Evolutionary conservation across 2,888 invertebrate species (phyloP), one percentile per base, ranked within the genome.

Genomic region (Xylophagus ater): DNA sequence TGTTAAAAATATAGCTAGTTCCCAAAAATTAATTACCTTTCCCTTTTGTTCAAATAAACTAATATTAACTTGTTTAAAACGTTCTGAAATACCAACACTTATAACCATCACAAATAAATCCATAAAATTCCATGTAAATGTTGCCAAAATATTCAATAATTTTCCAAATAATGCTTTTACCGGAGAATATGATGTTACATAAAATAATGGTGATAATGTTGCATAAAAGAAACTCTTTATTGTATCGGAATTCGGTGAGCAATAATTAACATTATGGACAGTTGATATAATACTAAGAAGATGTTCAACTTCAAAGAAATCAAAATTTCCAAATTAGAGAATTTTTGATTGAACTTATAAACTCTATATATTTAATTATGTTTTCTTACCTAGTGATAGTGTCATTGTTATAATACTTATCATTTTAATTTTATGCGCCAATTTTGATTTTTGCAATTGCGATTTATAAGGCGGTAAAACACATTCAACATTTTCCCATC

Each of bases 91-190:
- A 0, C 80, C 78, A 54, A 78, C 69, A 57, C 82, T 80, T 13
- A 82, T 66, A n/a, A 82, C 55, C 53, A 82, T 81, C 15, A 83
- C 75, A 48, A 82, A 74, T 34, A 81, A 59, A 53, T 82, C 82
- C 59, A 78, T 78, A 43, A 76, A 81, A 53, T 77, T 82, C 82
- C 82, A 83, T 2, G 74, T 65, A 36, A 78, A 74, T 0, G 82
- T 81, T 3, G 75, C 71, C 4, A 76, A 51, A 3, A 77, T 50
- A 47, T 80, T 72, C 37, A 74, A 40, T 2, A 57, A n/a, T 44
- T 58, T 60, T 4, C 55, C 59, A 48, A 53, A 50, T 34, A 57
- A 36, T 0, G 54, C 60, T 47, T 58, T 31, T 17, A 44, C 26
- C 3, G 41, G 8, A 7, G 59, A 55, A 39, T 57, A 63, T 2